phyloP scores from a whole-genome alignment of 35 echinoderm and acorn worm genomes.

The Ophioderma brevispina region DNA sequence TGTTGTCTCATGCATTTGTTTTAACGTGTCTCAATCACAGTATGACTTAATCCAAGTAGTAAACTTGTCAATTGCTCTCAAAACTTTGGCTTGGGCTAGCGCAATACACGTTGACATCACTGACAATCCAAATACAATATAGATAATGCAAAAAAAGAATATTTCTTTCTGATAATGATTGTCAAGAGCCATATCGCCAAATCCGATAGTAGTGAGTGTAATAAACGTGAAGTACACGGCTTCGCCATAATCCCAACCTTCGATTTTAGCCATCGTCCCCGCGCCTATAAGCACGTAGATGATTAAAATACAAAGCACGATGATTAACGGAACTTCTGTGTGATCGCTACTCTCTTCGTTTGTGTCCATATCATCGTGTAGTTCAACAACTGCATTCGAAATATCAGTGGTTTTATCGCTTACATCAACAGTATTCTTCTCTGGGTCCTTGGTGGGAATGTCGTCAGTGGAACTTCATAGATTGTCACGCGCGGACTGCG shows the following conservation, averaged over 20 bases:
- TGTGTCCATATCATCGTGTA: not conserved
- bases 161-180: conserved; percentile 70
- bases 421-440: no score
- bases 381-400: no score
- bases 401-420: no score
- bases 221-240: conserved; percentile 91
- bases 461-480: no score
- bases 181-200: conserved; percentile 80
- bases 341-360: not conserved
- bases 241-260: conserved; percentile 73
- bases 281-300: conserved; percentile 61
- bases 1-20: no score
- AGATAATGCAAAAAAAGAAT: conserved; percentile 66
- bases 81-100: conserved; percentile 67
- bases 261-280: conserved; percentile 40
- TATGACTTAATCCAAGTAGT: not conserved
- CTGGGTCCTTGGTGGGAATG: no score
- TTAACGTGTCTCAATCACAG: no score
- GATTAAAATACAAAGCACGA: conserved; percentile 60
- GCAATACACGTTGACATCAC: conserved; percentile 98
- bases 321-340: conserved; percentile 53
- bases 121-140: conserved; percentile 77
- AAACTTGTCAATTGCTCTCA: not conserved
- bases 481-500: no score
- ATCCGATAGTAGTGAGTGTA: conserved; percentile 94